Percentiles rank a stretch among this genome's conserved stretches.
These are phyloP conservation scores for Willisornis vidua DNA, from an alignment of 2,113 vertebrate species.

Conservation along the genomic window DNA sequence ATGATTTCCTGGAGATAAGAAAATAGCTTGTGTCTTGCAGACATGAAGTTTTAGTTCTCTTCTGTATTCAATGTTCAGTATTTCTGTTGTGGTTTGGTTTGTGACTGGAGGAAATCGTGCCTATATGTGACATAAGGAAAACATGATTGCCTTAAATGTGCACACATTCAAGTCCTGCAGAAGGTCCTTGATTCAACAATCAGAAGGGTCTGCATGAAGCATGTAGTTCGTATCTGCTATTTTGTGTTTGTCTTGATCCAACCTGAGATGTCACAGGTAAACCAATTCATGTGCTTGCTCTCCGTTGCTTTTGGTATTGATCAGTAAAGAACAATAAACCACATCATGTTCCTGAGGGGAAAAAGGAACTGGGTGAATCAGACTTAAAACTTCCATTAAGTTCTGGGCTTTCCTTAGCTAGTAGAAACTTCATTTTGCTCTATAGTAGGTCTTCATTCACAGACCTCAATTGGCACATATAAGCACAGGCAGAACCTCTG, in stretches of 20 bases:
- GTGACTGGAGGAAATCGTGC: neutral
- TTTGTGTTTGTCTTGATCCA: neutral
- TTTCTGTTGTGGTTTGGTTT: neutral
- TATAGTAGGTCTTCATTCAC: neutral
- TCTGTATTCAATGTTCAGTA: neutral
- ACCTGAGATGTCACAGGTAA: neutral
- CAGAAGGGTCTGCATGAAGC: neutral
- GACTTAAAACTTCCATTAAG: neutral
- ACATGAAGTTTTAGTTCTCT: neutral
- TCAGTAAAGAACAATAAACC: neutral
- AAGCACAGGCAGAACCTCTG: neutral
- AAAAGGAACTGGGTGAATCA: neutral
- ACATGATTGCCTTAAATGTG: neutral
- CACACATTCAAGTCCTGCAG: neutral
- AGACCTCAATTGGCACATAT: neutral
- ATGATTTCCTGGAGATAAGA: neutral
- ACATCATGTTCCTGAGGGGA: accelerated
- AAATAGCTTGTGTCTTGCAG: neutral
- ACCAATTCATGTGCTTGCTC: accelerated
- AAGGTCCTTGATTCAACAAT: neutral
- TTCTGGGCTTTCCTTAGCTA: neutral
- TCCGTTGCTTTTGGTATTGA: neutral
- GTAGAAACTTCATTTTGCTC: neutral
- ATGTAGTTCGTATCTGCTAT: neutral
- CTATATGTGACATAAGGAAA: neutral